Percentiles rank a stretch among this genome's conserved stretches.
Evolutionary conservation across 2,113 vertebrate genomes (phyloP).

Genomic region (Pluvialis apricaria): DNA sequence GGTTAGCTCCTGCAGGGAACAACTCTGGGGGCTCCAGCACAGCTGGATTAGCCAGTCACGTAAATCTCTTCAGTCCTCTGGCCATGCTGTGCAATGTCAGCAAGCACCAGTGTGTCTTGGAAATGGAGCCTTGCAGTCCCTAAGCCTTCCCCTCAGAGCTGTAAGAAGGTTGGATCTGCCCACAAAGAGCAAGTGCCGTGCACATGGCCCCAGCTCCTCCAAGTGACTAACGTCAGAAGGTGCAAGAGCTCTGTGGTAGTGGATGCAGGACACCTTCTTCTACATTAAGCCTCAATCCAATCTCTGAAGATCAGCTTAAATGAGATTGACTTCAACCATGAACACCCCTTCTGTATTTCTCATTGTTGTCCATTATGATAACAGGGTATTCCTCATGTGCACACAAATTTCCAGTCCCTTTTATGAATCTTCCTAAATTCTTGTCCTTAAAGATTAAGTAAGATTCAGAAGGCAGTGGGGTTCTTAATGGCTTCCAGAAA

Average conservation of each 20-base stretch:
- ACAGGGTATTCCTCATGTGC: background rate
- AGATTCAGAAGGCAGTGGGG: background rate
- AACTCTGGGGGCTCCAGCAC: background rate
- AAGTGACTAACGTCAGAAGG: background rate
- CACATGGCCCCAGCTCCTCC: background rate
- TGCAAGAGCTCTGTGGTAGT: background rate
- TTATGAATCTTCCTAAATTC: background rate
- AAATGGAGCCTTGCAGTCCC: background rate
- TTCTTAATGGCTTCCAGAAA: background rate
- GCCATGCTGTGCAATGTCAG: background rate
- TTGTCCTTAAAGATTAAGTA: background rate
- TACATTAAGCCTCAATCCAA: background rate
- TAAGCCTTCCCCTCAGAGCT: background rate
- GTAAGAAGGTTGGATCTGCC: background rate
- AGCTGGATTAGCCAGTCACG: background rate
- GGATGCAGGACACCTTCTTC: background rate
- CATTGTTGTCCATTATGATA: background rate
- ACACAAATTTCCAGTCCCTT: background rate
- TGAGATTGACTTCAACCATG: background rate
- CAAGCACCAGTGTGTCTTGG: background rate
- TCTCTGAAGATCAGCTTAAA: background rate
- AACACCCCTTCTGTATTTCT: background rate
- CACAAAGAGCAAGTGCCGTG: background rate
- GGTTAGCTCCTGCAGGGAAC: background rate
- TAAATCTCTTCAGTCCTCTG: background rate